Evolutionary conservation across 2,888 invertebrate species (phyloP).

Genomic region (Ormia ochracea): DNA sequence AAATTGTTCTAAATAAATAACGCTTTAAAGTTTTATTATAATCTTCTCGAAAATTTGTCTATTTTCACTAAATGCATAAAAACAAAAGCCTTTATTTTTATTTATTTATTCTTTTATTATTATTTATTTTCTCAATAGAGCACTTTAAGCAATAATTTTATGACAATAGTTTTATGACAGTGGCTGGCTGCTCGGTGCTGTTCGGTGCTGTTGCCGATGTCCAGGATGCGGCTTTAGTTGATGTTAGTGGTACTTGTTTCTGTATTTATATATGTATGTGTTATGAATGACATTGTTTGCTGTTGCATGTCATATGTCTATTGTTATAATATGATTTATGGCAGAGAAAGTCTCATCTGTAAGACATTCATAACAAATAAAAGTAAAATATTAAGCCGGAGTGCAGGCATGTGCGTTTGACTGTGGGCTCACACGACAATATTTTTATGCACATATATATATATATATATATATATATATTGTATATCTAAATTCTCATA

Average conservation of each 20-base stretch:
- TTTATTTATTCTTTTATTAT: background rate
- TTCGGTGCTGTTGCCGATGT: background rate
- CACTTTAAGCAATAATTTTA: constrained; percentile 10
- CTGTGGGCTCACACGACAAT: background rate
- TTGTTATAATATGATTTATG: constrained; percentile 54
- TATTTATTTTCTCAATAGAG: background rate
- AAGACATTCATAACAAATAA: background rate
- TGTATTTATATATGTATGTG: background rate
- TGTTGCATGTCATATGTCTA: constrained; percentile 48
- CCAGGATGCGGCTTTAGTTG: background rate
- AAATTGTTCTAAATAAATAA: background rate
- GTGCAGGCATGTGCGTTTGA: background rate
- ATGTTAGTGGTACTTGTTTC: background rate
- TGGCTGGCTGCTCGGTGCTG: background rate
- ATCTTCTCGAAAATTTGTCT: constrained; percentile 9
- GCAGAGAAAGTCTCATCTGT: constrained; percentile 3
- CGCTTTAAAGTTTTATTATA: background rate
- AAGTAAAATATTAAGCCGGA: constrained; percentile 4
- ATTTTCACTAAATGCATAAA: background rate
- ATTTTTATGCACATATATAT: background rate
- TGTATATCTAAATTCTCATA: too few relatives aligned
- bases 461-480: background rate
- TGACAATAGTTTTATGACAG: constrained; percentile 22
- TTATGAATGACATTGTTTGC: background rate
- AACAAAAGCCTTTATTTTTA: background rate